These are phyloP conservation scores for Poecilobothrus nobilitatus DNA, from an alignment of 2,888 invertebrate species.

Conservation along the genomic window DNA sequence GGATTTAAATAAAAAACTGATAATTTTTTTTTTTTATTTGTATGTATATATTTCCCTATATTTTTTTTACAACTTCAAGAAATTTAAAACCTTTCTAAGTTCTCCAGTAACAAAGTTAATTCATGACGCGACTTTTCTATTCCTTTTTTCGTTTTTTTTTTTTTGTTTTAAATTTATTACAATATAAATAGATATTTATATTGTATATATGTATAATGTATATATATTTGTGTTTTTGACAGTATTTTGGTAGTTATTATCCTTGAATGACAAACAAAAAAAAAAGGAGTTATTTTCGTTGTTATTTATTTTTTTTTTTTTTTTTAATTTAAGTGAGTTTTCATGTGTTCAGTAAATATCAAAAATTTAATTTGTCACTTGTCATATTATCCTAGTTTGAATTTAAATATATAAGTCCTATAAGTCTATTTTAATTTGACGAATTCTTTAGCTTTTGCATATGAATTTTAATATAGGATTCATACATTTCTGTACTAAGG, in stretches of 20 bases:
- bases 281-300: background rate
- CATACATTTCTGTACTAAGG: no score
- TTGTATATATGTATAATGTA: no score
- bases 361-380: background rate
- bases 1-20: no score
- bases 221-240: background rate
- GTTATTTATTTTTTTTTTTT: no score
- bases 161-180: no score
- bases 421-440: no score
- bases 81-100: background rate
- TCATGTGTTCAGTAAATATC: background rate
- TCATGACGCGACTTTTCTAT: conserved; percentile 9
- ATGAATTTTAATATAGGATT: no score
- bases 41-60: no score
- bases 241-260: background rate
- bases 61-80: background rate
- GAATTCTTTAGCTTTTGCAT: no score
- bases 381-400: background rate
- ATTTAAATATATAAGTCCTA: no score
- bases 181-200: no score
- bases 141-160: background rate
- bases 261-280: background rate
- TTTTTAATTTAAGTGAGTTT: background rate
- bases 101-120: conserved; percentile 10
- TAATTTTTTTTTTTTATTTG: no score